A percentile compares a stretch with the other conserved stretches of the same genome.
These are phyloP conservation scores for Halocaridina rubra DNA, from an alignment of 2,888 invertebrate genomes.

Conservation along the genomic window DNA sequence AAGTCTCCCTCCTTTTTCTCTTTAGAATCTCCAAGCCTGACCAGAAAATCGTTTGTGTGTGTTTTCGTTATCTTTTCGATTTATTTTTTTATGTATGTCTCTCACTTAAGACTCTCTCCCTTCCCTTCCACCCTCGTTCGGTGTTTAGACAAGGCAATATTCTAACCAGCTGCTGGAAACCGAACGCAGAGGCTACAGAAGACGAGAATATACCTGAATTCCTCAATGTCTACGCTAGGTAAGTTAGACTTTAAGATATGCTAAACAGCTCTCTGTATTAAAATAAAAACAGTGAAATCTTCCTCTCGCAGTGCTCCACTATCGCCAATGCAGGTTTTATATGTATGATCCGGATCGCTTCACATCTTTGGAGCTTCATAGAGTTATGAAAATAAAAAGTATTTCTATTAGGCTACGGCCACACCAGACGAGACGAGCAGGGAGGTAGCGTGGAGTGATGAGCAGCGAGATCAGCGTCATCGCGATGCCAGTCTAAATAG, in stretches of 20 bases:
- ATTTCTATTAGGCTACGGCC: neutral
- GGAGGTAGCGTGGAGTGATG: no score
- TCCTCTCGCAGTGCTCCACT: neutral
- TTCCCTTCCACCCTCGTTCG: neutral
- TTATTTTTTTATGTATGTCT: constrained; percentile 1
- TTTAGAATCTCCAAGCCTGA: constrained; percentile 26
- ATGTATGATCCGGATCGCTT: neutral
- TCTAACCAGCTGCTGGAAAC: constrained; percentile 61
- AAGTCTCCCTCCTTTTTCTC: neutral
- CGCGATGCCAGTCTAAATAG: no score
- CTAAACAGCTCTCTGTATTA: neutral
- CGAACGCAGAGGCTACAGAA: neutral
- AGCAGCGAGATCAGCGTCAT: no score
- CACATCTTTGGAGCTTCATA: neutral
- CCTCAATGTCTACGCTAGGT: constrained; percentile 51
- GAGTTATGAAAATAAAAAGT: neutral
- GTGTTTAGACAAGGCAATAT: constrained; percentile 54
- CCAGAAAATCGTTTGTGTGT: constrained; percentile 16
- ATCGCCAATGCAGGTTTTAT: neutral
- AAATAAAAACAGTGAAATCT: neutral
- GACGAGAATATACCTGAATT: constrained; percentile 18
- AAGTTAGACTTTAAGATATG: constrained; percentile 4
- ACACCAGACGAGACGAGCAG: neutral
- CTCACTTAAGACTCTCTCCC: constrained; percentile 34
- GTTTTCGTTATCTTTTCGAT: no score